Conservation (phyloP, 30 jellyfish, hydroid and myxozoan genomes). For the Haliclystus octoradiatus region DNA sequence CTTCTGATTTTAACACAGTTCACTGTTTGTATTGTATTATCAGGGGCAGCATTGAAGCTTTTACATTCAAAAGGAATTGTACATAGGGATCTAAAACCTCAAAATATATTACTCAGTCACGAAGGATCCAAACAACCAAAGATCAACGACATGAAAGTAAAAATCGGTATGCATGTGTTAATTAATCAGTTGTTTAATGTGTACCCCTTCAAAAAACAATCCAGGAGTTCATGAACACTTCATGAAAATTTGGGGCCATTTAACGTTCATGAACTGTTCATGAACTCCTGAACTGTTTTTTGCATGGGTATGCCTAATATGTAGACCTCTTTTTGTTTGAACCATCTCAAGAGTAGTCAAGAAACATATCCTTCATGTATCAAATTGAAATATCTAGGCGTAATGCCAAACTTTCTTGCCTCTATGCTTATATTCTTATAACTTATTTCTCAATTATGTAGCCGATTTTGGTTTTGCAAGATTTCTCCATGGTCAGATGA, state of each 20-base stretch:
- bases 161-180: conserved; percentile 72
- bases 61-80: conserved; percentile 69
- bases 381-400: not conserved
- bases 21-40: not conserved
- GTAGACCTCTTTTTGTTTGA: too few relatives aligned
- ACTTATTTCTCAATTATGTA: conserved; percentile 1
- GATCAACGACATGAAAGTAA: conserved; percentile 51
- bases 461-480: conserved; percentile 98
- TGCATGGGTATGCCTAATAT: too few relatives aligned
- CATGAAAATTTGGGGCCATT: too few relatives aligned
- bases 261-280: too few relatives aligned
- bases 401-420: not conserved
- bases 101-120: conserved; percentile 67
- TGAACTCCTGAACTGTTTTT: too few relatives aligned
- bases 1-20: too few relatives aligned
- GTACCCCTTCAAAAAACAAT: too few relatives aligned
- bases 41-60: conserved; percentile 74
- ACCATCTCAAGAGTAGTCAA: too few relatives aligned
- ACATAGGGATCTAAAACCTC: conserved; percentile 90
- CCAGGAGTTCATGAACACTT: too few relatives aligned
- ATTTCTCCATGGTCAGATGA: conserved; percentile 85
- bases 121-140: conserved; percentile 27
- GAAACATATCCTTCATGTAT: not conserved
- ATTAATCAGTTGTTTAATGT: too few relatives aligned
- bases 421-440: not conserved